These are phyloP conservation scores for Actinopyga echinites DNA, from an alignment of 53 echinoderm and acorn worm species.

Conservation along the genomic window DNA sequence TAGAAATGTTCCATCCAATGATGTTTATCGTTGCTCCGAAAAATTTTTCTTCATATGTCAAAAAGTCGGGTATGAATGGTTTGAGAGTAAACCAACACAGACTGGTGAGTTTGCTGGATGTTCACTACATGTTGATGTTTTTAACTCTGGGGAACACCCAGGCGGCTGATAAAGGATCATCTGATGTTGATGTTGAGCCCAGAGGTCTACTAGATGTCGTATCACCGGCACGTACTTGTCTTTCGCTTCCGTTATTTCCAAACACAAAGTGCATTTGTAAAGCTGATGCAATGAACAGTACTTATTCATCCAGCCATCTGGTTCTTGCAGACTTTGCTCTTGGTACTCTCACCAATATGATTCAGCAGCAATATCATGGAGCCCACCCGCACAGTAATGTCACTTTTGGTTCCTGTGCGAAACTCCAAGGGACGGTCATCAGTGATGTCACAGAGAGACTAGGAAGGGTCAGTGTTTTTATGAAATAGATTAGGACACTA, in stretches of 20 bases:
- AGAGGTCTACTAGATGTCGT: slow-evolving; percentile 61
- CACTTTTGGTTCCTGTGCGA: slow-evolving; percentile 69
- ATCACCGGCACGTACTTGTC: slow-evolving; percentile 69
- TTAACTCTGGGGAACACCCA: slow-evolving; percentile 42
- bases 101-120: slow-evolving; percentile 70
- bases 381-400: slow-evolving; percentile 40
- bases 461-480: slow-evolving; percentile 57
- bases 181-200: slow-evolving; percentile 52
- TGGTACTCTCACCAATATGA: slow-evolving; percentile 71
- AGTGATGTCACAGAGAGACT: slow-evolving; percentile 67
- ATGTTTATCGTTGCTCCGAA: slow-evolving; percentile 65
- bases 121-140: slow-evolving; percentile 67
- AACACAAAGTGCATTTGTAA: slow-evolving; percentile 86
- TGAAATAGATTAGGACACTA: no score
- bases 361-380: slow-evolving; percentile 55
- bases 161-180: slow-evolving; percentile 17
- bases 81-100: slow-evolving; percentile 71
- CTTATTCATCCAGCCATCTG: slow-evolving; percentile 52
- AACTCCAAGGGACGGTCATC: slow-evolving; percentile 64
- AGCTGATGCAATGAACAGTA: background rate
- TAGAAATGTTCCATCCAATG: slow-evolving; percentile 84
- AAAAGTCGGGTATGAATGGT: slow-evolving; percentile 29
- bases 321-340: slow-evolving; percentile 77
- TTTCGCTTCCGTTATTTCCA: slow-evolving; percentile 68
- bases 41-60: slow-evolving; percentile 49